Percentiles rank a stretch among this genome's conserved stretches.
These are phyloP conservation scores for Armadillidium nasatum DNA, from an alignment of 1,140 invertebrate species.

Conservation along the genomic window DNA sequence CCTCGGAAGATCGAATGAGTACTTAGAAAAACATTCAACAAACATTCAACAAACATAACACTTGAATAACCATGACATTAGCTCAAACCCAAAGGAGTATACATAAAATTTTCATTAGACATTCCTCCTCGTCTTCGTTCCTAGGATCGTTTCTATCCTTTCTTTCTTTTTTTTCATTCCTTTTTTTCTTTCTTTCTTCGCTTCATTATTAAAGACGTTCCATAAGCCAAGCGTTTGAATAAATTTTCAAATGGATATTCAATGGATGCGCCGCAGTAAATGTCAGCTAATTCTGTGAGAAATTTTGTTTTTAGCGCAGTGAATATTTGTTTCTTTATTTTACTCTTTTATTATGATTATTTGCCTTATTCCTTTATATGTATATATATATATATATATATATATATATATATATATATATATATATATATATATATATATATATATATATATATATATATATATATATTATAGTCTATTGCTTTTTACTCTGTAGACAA, in stretches of 20 bases:
- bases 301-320: no score
- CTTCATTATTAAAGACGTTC: neutral
- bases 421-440: neutral
- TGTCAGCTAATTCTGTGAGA: neutral
- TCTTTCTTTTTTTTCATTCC: neutral
- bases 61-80: slow-evolving; percentile 10
- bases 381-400: no score
- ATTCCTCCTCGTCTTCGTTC: neutral
- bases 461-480: no score
- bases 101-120: slow-evolving; percentile 6
- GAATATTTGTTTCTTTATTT: no score
- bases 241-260: neutral
- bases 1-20: neutral
- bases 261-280: neutral
- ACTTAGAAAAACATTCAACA: neutral
- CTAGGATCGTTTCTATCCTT: neutral
- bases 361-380: no score
- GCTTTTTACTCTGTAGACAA: no score
- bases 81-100: neutral
- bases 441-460: slow-evolving; percentile 8
- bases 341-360: no score
- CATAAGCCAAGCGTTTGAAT: neutral
- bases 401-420: slow-evolving; percentile 10
- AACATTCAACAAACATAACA: slow-evolving; percentile 8
- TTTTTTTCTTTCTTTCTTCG: neutral